phyloP scores from a whole-genome alignment of 2,113 vertebrate species.

The Procavia capensis region DNA sequence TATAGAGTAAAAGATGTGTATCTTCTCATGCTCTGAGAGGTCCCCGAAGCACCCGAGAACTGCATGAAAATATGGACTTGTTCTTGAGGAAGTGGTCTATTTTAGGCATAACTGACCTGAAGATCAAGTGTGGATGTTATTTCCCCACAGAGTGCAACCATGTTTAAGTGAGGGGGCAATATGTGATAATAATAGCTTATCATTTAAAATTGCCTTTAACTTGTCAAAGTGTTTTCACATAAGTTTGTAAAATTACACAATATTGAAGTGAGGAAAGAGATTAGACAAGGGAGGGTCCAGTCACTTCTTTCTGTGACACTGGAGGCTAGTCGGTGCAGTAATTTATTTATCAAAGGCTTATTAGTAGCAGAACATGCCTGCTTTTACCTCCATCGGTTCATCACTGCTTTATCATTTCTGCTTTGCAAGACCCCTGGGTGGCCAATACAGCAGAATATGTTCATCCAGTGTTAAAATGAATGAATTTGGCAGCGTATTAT shows the following conservation, averaged over 20 bases:
- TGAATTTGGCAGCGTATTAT: neutral
- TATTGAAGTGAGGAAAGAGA: slow-evolving; percentile 27
- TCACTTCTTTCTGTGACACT: slow-evolving; percentile 16
- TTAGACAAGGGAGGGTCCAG: slow-evolving; percentile 3
- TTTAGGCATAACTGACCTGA: slow-evolving; percentile 40
- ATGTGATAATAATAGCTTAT: slow-evolving; percentile 50
- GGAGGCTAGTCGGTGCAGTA: neutral
- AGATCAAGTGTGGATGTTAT: slow-evolving; percentile 48
- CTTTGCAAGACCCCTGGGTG: neutral
- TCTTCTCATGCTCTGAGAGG: neutral
- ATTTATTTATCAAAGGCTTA: neutral
- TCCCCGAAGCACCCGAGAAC: slow-evolving; percentile 40
- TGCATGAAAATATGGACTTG: slow-evolving; percentile 13
- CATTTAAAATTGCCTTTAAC: slow-evolving; percentile 59
- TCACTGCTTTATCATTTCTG: neutral
- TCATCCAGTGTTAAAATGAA: neutral
- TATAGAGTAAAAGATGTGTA: slow-evolving; percentile 14
- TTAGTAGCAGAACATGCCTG: neutral
- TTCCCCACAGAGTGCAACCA: slow-evolving; percentile 50
- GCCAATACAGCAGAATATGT: neutral
- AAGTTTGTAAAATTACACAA: slow-evolving; percentile 58
- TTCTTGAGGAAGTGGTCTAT: slow-evolving; percentile 34
- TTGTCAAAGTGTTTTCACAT: slow-evolving; percentile 59
- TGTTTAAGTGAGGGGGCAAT: slow-evolving; percentile 67
- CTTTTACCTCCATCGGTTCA: neutral